A percentile compares a stretch with the other conserved stretches of the same genome.
phyloP scores from a whole-genome alignment of 2,113 vertebrate species.

The Dascyllus trimaculatus region DNA sequence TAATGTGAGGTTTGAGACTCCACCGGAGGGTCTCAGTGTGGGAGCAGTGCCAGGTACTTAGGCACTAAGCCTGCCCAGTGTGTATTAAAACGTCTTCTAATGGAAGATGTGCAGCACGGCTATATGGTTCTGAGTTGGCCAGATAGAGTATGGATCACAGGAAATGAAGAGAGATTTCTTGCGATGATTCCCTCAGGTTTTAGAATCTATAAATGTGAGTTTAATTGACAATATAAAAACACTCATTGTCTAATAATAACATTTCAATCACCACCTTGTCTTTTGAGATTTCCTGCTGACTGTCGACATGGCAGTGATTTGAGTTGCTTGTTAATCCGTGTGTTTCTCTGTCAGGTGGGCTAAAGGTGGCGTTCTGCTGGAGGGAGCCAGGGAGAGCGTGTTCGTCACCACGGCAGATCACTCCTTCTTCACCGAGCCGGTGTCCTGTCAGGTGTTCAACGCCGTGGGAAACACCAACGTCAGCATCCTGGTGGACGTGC shows the following conservation, averaged over 20 bases:
- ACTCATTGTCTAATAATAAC: conserved; percentile 12
- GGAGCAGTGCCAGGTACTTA: conserved; percentile 64
- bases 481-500: conserved; percentile 96
- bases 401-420: conserved; percentile 94
- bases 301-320: conserved; percentile 21
- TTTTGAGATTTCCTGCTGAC: conserved; percentile 9
- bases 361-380: conserved; percentile 92
- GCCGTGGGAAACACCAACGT: conserved; percentile 96
- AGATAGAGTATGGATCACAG: conserved; percentile 13
- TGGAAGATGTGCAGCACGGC: conserved; percentile 57
- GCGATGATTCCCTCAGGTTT: conserved; percentile 31
- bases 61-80: conserved; percentile 50
- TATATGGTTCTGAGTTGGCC: conserved; percentile 59
- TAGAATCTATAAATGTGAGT: conserved; percentile 15
- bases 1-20: conserved; percentile 56
- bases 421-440: conserved; percentile 97
- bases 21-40: conserved; percentile 42
- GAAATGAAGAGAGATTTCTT: conserved; percentile 22
- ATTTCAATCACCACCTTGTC: conserved; percentile 16
- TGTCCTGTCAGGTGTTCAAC: conserved; percentile 97
- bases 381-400: conserved; percentile 89
- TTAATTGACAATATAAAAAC: conserved; percentile 44
- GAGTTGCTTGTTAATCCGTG: neutral
- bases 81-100: conserved; percentile 66
- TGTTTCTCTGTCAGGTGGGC: conserved; percentile 87